Percentiles rank a stretch among this genome's conserved stretches.
Conservation (phyloP, 2,888 invertebrate species). For the Dynastes hyllus region DNA sequence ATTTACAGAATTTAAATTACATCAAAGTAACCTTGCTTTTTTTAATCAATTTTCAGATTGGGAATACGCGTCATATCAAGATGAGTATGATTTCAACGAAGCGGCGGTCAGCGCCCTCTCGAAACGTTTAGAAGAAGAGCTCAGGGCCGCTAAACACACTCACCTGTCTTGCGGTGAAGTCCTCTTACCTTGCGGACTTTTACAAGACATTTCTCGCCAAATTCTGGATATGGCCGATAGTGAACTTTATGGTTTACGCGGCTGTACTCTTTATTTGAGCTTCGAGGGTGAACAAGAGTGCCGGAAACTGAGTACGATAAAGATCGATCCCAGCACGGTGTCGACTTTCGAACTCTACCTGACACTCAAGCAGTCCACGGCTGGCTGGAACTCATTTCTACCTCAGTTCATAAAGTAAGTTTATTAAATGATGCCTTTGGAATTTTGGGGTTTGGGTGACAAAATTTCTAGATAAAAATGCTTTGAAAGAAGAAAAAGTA, state of each 20-base stretch:
- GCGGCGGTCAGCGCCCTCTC: slow-evolving; percentile 81
- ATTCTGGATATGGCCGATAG: slow-evolving; percentile 88
- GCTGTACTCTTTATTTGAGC: slow-evolving; percentile 89
- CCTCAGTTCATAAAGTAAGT: slow-evolving; percentile 93
- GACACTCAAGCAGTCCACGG: slow-evolving; percentile 88
- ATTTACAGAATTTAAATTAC: neutral
- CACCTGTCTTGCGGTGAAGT: slow-evolving; percentile 90
- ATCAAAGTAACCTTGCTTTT: slow-evolving; percentile 22
- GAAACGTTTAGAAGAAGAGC: slow-evolving; percentile 83
- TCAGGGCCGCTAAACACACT: slow-evolving; percentile 86
- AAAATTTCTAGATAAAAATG: too few relatives aligned
- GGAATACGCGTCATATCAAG: slow-evolving; percentile 51
- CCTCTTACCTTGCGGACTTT: slow-evolving; percentile 87
- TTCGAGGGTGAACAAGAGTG: slow-evolving; percentile 80
- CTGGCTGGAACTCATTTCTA: slow-evolving; percentile 89
- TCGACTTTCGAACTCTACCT: slow-evolving; percentile 93
- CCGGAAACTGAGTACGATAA: slow-evolving; percentile 84
- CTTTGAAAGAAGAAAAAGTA: too few relatives aligned
- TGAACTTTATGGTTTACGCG: slow-evolving; percentile 92
- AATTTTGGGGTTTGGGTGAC: too few relatives aligned
- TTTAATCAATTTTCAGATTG: slow-evolving; percentile 43
- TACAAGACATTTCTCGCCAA: slow-evolving; percentile 85
- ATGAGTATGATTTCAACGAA: slow-evolving; percentile 60
- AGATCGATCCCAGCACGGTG: slow-evolving; percentile 88
- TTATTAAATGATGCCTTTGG: too few relatives aligned